Conservation (phyloP, 2,797 vertebrate species). For the Trachops cirrhosus region DNA sequence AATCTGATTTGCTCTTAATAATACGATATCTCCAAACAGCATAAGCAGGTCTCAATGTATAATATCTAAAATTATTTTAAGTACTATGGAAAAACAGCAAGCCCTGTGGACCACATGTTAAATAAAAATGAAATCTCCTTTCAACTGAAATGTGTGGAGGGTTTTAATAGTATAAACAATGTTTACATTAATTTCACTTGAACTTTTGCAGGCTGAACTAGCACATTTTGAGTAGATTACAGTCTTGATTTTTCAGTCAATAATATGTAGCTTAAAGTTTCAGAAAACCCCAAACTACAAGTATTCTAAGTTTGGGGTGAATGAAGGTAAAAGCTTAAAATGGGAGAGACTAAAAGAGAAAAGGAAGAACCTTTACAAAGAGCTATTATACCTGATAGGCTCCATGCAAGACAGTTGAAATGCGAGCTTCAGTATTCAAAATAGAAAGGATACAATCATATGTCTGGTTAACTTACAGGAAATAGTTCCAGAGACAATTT, state of each 20-base stretch:
- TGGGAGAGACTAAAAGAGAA: constrained; percentile 66
- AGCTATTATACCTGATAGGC: constrained; percentile 83
- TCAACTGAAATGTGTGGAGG: neutral
- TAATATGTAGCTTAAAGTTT: constrained; percentile 54
- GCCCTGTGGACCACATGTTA: neutral
- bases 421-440: constrained; percentile 85
- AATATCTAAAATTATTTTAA: constrained; percentile 31
- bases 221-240: neutral
- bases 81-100: neutral
- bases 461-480: constrained; percentile 88
- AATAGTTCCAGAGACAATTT: constrained; percentile 89
- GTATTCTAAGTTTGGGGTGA: constrained; percentile 56
- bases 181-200: constrained; percentile 54
- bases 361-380: constrained; percentile 80
- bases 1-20: constrained; percentile 49
- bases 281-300: constrained; percentile 64
- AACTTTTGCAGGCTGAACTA: neutral
- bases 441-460: constrained; percentile 87
- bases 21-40: constrained; percentile 15
- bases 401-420: constrained; percentile 83
- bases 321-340: constrained; percentile 48
- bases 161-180: constrained; percentile 28
- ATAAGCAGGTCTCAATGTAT: neutral
- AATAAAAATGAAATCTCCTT: constrained; percentile 55
- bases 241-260: constrained; percentile 2